A percentile compares a stretch with the other conserved stretches of the same genome.
Conservation (phyloP, 2,113 vertebrate species). For the Gallinago paraguaiae region DNA sequence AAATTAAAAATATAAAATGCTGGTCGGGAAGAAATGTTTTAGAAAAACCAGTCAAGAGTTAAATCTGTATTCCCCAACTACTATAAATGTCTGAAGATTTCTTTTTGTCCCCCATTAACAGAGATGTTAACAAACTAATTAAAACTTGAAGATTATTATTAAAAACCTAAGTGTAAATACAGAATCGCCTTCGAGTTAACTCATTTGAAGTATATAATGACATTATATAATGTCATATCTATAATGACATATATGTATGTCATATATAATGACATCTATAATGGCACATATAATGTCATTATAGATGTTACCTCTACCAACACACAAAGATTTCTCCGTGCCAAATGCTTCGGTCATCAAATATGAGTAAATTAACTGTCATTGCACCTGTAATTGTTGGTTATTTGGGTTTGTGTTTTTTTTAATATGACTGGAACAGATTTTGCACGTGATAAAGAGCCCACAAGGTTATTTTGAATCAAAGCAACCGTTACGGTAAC, state of each 20-base stretch:
- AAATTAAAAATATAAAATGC: conserved; percentile 60
- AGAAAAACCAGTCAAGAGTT: background rate
- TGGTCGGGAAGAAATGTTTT: conserved; percentile 16
- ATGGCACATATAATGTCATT: background rate
- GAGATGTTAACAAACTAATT: background rate
- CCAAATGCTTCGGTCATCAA: background rate
- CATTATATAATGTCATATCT: background rate
- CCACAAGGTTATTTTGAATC: background rate
- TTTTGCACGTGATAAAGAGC: conserved; percentile 10
- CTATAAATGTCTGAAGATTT: background rate
- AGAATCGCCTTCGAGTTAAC: background rate
- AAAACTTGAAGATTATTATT: background rate
- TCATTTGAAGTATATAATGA: background rate
- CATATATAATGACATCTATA: too few relatives aligned
- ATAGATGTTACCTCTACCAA: background rate
- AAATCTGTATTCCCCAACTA: background rate
- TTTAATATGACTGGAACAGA: background rate
- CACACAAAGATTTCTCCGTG: background rate
- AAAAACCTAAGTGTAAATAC: background rate
- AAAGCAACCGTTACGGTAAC: conserved; percentile 26
- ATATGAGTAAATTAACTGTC: background rate
- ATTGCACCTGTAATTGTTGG: background rate
- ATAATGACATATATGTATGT: too few relatives aligned
- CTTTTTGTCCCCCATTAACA: background rate
- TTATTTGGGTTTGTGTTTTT: background rate